Evolutionary conservation across 2,113 vertebrate genomes (phyloP), one percentile per base, ranked within the genome.

Genomic region (Phyllopteryx taeniolatus): DNA sequence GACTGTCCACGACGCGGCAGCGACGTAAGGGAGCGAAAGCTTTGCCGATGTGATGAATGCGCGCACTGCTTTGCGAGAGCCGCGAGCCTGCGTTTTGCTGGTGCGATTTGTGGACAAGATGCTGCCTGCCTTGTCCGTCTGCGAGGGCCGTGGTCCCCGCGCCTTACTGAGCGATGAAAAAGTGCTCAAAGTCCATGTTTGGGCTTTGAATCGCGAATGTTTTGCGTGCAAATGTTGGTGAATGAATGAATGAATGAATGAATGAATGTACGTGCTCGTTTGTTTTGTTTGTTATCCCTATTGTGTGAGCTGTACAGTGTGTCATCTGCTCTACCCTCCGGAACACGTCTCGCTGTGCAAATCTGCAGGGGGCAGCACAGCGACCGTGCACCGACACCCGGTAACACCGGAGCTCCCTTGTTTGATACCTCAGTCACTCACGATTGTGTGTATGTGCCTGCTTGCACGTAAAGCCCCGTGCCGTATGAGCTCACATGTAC

Each of bases 361-460:
- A 66, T 87, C 86, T 86, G 82, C 86, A 90, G 89, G 89, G 87
- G 89, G 87, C 87, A 87, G 89, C 80, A 87, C 20, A 71, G 87
- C 71, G 81, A 79, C 78, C 86, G 71, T 79, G 82, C 60, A 49
- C 31, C 2, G 19, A 35, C 68, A 42, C 76, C 54, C 74, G 67
- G 76, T 70, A 72, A 70, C 68, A 76, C 72, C 44, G 56, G 65
- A 67, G 78, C 68, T 79, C 68, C 72, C 6, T 8, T 49, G 65
- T 61, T 74, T 71, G 73, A 73, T 81, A 63, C 79, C 63, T 56
- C 19, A 35, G 46, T 73, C 68, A 57, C 33, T 42, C 56, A 73
- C 73, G 13, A 31, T n/a, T 42, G 49, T 71, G 47, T 72, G n/a
- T 43, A 56, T 73, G 65, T 66, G 43, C 51, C 43, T 35, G 42